Evolutionary conservation across 2,797 vertebrate genomes (phyloP), one percentile per base, ranked within the genome.

Genomic region (Aulostomus chinensis): DNA sequence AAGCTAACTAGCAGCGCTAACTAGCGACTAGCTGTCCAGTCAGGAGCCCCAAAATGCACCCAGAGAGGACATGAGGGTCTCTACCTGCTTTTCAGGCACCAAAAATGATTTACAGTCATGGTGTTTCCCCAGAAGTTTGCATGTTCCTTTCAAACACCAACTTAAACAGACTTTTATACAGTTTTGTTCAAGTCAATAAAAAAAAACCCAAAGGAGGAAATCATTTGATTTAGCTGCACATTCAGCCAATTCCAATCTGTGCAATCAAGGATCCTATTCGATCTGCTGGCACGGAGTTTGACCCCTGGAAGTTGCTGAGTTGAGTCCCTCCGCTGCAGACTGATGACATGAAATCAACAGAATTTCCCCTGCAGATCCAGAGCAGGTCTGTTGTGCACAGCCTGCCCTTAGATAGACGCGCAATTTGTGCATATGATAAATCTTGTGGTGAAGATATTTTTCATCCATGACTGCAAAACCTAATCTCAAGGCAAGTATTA

Each of bases 401-500:
- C 60, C 7, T 37, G 39, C 43, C 38, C 39, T 40, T 50, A 49
- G 34, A 41, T 22, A 21, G 26, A 14, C 53, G 24, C 25, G 32
- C 49, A 49, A 16, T 58, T 41, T 61, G 39, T 49, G 31, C 6
- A 1, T 13, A 30, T 34, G 65, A 79, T 63, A 59, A 61, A 84
- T 71, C 47, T 42, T 12, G 20, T 12, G 36, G 2, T 9, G n/a
- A 38, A 20, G 20, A 10, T 13, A 21, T 37, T 71, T 77, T 68
- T 76, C 62, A 81, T 64, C 68, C 75, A 67, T 60, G 81, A 67
- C 56, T 67, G 58, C 42, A 66, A 76, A 76, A 78, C 64, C 55
- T 68, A 70, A 82, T 86, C 73, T 73, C 18, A 1, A 39, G 39
- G 62, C 60, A 86, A 86, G 84, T 83, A 79, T 62, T 66, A 48